Percentiles rank a stretch among this genome's conserved stretches.
phyloP scores from a whole-genome alignment of 2,113 vertebrate genomes.

The Nothobranchius kuhntae region DNA sequence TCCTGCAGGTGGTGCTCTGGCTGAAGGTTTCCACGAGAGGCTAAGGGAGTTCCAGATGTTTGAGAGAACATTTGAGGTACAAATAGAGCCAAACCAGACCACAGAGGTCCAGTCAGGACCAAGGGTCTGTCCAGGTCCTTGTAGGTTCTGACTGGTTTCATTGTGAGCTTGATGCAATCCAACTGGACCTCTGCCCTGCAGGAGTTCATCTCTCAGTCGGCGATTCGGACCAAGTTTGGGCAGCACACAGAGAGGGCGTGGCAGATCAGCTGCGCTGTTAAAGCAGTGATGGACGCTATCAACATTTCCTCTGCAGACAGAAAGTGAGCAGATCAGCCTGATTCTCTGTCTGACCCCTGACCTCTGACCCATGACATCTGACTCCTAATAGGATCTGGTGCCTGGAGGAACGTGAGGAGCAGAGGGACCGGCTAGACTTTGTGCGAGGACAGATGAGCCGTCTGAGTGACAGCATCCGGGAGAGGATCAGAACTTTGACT shows the following conservation, averaged over 20 bases:
- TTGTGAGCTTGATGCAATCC: background rate
- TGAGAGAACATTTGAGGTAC: slow-evolving; percentile 91
- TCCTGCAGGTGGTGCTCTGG: slow-evolving; percentile 85
- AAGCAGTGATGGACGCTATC: slow-evolving; percentile 89
- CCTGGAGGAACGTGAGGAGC: slow-evolving; percentile 88
- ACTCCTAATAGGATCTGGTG: slow-evolving; percentile 80
- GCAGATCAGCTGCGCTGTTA: slow-evolving; percentile 92
- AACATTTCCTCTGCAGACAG: slow-evolving; percentile 90
- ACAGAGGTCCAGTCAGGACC: background rate
- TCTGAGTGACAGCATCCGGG: slow-evolving; percentile 83
- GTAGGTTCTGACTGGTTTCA: background rate
- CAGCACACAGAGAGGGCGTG: slow-evolving; percentile 94
- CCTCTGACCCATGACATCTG: slow-evolving; percentile 37
- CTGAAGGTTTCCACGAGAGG: slow-evolving; percentile 91
- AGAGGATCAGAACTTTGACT: slow-evolving; percentile 82
- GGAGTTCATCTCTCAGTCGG: slow-evolving; percentile 98
- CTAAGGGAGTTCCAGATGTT: slow-evolving; percentile 92
- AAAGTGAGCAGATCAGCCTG: slow-evolving; percentile 80
- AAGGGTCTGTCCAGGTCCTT: background rate
- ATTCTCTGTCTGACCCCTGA: background rate
- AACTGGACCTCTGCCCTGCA: slow-evolving; percentile 69
- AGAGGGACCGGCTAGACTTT: slow-evolving; percentile 86
- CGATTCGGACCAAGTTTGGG: slow-evolving; percentile 96
- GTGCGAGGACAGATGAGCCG: slow-evolving; percentile 87
- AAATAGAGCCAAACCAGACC: background rate